phyloP scores from a whole-genome alignment of 2,113 vertebrate genomes.

The Nannospalax galili region DNA sequence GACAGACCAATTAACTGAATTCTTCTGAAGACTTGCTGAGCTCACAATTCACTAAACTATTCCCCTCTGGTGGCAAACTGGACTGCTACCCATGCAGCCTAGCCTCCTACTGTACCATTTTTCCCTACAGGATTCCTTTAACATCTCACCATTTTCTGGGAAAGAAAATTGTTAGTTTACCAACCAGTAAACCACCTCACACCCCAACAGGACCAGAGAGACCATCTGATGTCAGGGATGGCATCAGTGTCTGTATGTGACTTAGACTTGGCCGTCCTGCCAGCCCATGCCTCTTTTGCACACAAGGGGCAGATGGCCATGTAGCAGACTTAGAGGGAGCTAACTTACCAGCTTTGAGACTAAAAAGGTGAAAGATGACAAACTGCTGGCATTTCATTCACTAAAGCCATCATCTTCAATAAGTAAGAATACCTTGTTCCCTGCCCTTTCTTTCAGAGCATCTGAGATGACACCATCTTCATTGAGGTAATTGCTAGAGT shows the following conservation, averaged over 20 bases:
- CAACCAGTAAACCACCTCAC: neutral
- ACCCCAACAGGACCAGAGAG: neutral
- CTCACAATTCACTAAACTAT: neutral
- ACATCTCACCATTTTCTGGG: neutral
- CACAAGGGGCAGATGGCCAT: neutral
- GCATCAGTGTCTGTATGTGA: neutral
- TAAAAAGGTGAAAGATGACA: constrained; percentile 49
- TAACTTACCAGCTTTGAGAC: constrained; percentile 10
- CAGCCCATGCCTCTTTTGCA: neutral
- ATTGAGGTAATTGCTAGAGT: neutral
- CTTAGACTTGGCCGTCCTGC: neutral
- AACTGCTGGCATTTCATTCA: constrained; percentile 35
- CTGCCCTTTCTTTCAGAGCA: neutral
- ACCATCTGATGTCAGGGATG: neutral
- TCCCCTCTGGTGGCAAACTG: neutral
- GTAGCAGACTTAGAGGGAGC: neutral
- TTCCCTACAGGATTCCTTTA: neutral
- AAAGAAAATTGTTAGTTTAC: neutral
- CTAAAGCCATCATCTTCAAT: neutral
- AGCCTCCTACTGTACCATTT: neutral
- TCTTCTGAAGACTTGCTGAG: constrained; percentile 16
- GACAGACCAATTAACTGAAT: constrained; percentile 14
- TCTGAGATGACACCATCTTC: neutral
- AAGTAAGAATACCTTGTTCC: constrained; percentile 1
- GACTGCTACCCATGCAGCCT: neutral